Evolutionary conservation across 2,888 invertebrate genomes (phyloP).

Genomic region (Xestia rhomboidea): DNA sequence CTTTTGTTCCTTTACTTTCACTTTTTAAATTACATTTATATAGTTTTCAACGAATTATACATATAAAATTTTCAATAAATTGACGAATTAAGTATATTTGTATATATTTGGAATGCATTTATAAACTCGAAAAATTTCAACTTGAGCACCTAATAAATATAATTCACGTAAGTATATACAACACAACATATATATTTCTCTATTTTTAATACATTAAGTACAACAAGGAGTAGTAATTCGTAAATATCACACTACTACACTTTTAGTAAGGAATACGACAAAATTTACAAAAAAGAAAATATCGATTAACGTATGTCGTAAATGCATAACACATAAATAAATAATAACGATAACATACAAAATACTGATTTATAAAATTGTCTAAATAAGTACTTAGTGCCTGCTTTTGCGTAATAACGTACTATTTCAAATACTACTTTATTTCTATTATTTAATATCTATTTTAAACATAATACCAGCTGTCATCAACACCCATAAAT

Average conservation of each 20-base stretch:
- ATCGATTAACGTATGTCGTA: slow-evolving; percentile 25
- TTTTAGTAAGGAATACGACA: slow-evolving; percentile 30
- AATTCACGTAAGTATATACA: slow-evolving; percentile 54
- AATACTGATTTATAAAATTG: slow-evolving; percentile 61
- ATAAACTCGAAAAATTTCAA: slow-evolving; percentile 54
- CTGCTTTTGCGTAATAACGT: slow-evolving; percentile 43
- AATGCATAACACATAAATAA: slow-evolving; percentile 47
- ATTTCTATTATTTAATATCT: slow-evolving; percentile 42
- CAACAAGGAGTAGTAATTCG: slow-evolving; percentile 47
- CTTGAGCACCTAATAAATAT: slow-evolving; percentile 66
- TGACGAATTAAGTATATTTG: slow-evolving; percentile 45
- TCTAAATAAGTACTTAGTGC: slow-evolving; percentile 65
- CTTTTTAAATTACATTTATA: slow-evolving; percentile 1
- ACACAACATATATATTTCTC: slow-evolving; percentile 56
- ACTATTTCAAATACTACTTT: slow-evolving; percentile 37
- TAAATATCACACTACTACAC: slow-evolving; percentile 61
- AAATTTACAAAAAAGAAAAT: slow-evolving; percentile 29
- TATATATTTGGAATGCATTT: slow-evolving; percentile 53
- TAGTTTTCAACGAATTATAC: slow-evolving; percentile 28
- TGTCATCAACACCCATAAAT: slow-evolving; percentile 25
- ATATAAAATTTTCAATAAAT: slow-evolving; percentile 43
- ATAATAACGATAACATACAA: slow-evolving; percentile 58
- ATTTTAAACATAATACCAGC: slow-evolving; percentile 53
- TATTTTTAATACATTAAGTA: slow-evolving; percentile 60
- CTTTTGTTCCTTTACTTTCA: background rate